Conservation (phyloP, 2,888 invertebrate genomes). For the Xestia rhomboidea region DNA sequence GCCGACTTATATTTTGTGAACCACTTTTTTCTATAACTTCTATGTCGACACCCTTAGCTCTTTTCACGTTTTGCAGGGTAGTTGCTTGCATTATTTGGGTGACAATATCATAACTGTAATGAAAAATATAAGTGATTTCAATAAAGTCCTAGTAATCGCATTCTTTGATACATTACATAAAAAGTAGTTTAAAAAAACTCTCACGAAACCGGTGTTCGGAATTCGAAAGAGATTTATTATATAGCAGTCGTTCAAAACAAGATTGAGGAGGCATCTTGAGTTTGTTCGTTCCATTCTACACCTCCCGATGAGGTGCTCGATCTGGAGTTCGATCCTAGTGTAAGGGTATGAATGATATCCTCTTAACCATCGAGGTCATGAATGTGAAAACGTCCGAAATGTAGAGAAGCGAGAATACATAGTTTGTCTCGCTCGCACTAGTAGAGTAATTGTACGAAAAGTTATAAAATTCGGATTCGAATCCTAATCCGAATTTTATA, state of each 20-base stretch:
- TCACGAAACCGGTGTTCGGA: neutral
- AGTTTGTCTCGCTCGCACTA: too few relatives aligned
- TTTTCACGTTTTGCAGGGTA: constrained; percentile 96
- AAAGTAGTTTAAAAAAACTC: constrained; percentile 30
- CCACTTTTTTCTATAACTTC: constrained; percentile 90
- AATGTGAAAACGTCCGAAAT: neutral
- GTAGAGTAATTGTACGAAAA: too few relatives aligned
- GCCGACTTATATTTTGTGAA: constrained; percentile 92
- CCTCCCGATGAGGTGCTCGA: neutral
- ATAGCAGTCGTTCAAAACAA: neutral
- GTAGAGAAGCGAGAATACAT: too few relatives aligned
- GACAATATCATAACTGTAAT: constrained; percentile 94
- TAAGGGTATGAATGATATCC: neutral
- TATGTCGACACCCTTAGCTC: constrained; percentile 94
- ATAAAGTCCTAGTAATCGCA: neutral
- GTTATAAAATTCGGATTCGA: too few relatives aligned
- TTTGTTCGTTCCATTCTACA: neutral
- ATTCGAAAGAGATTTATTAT: constrained; percentile 17
- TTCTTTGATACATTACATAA: neutral
- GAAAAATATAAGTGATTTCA: constrained; percentile 5
- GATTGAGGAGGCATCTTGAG: neutral
- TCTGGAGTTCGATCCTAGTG: neutral
- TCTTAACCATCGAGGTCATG: too few relatives aligned
- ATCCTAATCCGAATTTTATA: neutral
- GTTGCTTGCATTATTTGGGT: constrained; percentile 98